phyloP scores from a whole-genome alignment of 2,113 vertebrate species.

The Columba livia region DNA sequence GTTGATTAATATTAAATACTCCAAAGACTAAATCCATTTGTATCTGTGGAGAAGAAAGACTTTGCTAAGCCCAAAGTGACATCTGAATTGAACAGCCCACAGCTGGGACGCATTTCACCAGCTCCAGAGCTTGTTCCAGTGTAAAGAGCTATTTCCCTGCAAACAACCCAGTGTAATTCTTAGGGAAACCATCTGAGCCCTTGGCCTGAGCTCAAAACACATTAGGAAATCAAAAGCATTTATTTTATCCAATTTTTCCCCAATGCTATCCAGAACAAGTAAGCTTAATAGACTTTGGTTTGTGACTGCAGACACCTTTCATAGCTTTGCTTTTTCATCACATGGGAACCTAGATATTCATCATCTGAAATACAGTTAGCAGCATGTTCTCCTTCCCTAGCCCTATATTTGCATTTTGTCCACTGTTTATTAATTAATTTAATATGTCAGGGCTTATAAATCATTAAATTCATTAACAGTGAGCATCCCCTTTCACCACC shows the following conservation, averaged over 20 bases:
- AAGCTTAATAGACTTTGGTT: slow-evolving; percentile 53
- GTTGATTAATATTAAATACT: background rate
- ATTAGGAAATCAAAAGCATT: slow-evolving; percentile 76
- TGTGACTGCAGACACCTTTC: slow-evolving; percentile 55
- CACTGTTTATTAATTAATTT: slow-evolving; percentile 31
- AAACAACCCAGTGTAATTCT: slow-evolving; percentile 63
- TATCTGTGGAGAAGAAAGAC: background rate
- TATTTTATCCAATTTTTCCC: slow-evolving; percentile 70
- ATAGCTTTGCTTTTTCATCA: slow-evolving; percentile 51
- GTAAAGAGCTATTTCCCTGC: slow-evolving; percentile 63
- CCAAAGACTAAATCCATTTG: background rate
- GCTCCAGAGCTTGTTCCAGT: slow-evolving; percentile 44
- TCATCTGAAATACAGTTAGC: slow-evolving; percentile 26
- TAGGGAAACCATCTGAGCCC: slow-evolving; percentile 64
- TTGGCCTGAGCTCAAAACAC: slow-evolving; percentile 68
- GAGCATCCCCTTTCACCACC: background rate
- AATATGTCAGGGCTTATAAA: slow-evolving; percentile 18
- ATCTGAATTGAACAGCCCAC: slow-evolving; percentile 56
- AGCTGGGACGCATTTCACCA: slow-evolving; percentile 63
- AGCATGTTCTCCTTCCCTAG: background rate
- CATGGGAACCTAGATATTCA: background rate
- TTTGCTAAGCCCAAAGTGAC: background rate
- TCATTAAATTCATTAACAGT: background rate
- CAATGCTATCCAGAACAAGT: slow-evolving; percentile 42
- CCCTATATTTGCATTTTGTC: slow-evolving; percentile 38